phyloP scores from a whole-genome alignment of 2,797 vertebrate species.

The Pangasius sanitwongsei region DNA sequence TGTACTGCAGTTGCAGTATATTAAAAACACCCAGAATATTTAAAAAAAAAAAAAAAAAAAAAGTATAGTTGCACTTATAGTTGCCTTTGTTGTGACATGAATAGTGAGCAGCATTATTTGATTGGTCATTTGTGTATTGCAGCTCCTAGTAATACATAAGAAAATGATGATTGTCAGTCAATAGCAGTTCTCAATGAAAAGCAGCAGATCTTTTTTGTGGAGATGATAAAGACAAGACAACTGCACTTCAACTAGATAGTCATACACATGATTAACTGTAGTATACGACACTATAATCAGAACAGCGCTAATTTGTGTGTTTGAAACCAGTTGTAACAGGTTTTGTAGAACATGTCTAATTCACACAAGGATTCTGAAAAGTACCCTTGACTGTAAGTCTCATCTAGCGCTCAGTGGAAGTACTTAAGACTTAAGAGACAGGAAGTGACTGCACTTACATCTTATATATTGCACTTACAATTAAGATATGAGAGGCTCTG shows the following conservation, averaged over 20 bases:
- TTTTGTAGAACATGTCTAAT: slow-evolving; percentile 1
- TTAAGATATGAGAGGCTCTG: not conserved
- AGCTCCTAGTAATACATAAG: not conserved
- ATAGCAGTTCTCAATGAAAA: not conserved
- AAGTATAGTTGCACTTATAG: not conserved
- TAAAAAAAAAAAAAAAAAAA: no score
- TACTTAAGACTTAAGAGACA: slow-evolving; percentile 6
- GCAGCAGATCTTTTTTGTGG: not conserved
- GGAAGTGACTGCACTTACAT: slow-evolving; percentile 5
- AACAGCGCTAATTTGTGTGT: not conserved
- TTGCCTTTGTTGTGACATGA: not conserved
- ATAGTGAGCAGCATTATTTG: not conserved
- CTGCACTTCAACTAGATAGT: not conserved
- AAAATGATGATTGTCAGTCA: not conserved
- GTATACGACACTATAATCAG: not conserved
- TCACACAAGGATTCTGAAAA: not conserved
- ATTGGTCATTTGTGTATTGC: not conserved
- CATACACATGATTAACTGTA: not conserved
- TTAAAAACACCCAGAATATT: not conserved
- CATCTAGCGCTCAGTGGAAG: not conserved
- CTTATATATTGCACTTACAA: slow-evolving; percentile 5
- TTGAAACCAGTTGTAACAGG: slow-evolving; percentile 23
- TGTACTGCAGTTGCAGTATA: not conserved
- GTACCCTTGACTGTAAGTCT: not conserved
- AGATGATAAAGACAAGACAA: not conserved